These are phyloP conservation scores for Periparus ater DNA, from an alignment of 2,797 vertebrate species.

Conservation along the genomic window DNA sequence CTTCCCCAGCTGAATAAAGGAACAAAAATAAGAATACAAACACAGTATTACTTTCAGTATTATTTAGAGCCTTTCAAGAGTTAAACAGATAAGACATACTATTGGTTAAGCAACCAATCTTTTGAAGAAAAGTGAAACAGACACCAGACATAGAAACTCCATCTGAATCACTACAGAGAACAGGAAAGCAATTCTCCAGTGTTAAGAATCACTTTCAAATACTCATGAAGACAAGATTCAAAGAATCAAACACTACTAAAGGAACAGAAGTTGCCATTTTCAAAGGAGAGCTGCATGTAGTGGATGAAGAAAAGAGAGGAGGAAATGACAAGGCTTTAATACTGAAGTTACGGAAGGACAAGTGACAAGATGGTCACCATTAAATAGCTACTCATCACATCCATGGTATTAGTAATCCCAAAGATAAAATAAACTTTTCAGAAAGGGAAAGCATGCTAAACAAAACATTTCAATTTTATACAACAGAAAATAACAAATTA, in stretches of 20 bases:
- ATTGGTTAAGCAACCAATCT: not conserved
- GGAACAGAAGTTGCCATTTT: not conserved
- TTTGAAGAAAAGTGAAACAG: not conserved
- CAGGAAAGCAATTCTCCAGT: not conserved
- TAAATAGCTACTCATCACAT: not conserved
- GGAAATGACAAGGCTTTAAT: not conserved
- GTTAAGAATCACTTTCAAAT: not conserved
- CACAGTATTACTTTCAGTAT: not conserved
- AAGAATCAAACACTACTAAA: not conserved
- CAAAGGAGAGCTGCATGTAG: not conserved
- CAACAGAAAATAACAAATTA: not conserved
- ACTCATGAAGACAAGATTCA: not conserved
- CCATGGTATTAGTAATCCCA: not conserved
- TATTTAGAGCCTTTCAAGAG: not conserved
- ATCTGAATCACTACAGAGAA: not conserved
- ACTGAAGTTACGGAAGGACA: not conserved
- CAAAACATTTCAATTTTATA: not conserved
- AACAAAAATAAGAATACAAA: not conserved
- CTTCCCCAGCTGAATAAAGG: not conserved
- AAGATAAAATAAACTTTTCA: not conserved
- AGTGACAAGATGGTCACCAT: not conserved
- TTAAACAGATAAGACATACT: not conserved
- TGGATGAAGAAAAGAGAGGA: not conserved
- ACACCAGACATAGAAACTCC: not conserved
- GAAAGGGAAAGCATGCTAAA: not conserved